Evolutionary conservation across 2,888 invertebrate genomes (phyloP).

Genomic region (Euproctis similis): DNA sequence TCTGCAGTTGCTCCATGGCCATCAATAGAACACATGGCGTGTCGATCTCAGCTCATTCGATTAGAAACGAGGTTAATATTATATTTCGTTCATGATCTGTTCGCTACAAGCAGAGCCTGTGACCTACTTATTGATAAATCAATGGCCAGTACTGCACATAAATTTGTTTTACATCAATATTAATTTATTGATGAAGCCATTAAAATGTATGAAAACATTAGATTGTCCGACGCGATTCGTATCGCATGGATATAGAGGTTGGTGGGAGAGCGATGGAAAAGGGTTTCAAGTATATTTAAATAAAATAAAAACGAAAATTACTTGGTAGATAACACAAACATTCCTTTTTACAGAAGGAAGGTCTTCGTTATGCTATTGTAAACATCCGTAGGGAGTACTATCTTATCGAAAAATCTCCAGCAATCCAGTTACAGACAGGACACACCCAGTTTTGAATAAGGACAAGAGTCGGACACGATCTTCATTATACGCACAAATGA

Average conservation of each 20-base stretch:
- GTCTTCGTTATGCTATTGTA: too few species aligned
- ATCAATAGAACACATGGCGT: constrained; percentile 36
- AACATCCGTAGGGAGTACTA: constrained; percentile 37
- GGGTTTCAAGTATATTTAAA: too few species aligned
- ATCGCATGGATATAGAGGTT: too few species aligned
- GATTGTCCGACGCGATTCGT: too few species aligned
- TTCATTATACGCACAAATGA: constrained; percentile 45
- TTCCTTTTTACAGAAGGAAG: too few species aligned
- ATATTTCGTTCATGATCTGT: constrained; percentile 38
- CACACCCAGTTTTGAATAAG: constrained; percentile 31
- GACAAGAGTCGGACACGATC: constrained; percentile 38
- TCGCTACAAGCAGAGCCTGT: constrained; percentile 25
- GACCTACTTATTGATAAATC: constrained; percentile 3
- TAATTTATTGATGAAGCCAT: not conserved
- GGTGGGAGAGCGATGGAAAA: too few species aligned
- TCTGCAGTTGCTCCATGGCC: constrained; percentile 23
- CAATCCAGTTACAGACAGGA: constrained; percentile 35
- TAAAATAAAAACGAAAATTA: too few species aligned
- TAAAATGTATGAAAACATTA: too few species aligned
- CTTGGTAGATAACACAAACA: too few species aligned
- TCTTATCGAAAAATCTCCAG: constrained; percentile 39
- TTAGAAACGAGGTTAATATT: constrained; percentile 47
- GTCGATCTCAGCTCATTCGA: constrained; percentile 34
- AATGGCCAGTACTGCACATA: too few species aligned
- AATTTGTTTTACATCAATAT: not conserved